phyloP scores from a whole-genome alignment of 1,140 invertebrate genomes.

The Wiebesia pumilae region DNA sequence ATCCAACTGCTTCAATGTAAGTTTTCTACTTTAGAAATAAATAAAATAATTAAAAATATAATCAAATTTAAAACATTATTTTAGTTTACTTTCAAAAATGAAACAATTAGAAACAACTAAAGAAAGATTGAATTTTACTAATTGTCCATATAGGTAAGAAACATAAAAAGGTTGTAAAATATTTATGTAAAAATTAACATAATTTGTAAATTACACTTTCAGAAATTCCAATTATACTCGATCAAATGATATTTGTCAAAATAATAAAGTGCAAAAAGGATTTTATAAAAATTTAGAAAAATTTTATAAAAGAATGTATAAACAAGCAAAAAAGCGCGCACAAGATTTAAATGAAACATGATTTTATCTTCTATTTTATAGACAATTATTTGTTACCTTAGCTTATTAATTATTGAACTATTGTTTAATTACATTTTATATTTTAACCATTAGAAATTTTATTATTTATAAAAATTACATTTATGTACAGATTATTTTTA shows the following conservation, averaged over 20 bases:
- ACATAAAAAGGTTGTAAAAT: constrained; percentile 8
- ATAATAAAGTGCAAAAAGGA: constrained; percentile 54
- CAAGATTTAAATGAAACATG: constrained; percentile 54
- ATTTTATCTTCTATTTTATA: constrained; percentile 18
- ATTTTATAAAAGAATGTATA: constrained; percentile 71
- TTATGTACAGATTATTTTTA: no score
- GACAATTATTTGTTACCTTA: neutral
- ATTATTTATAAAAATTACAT: neutral
- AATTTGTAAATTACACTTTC: constrained; percentile 34
- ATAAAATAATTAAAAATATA: constrained; percentile 13
- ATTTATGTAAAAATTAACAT: constrained; percentile 3
- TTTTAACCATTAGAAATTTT: neutral
- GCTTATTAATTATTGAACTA: neutral
- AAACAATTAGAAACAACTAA: constrained; percentile 52
- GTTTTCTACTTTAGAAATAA: constrained; percentile 35
- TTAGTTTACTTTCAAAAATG: constrained; percentile 55
- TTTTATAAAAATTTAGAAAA: constrained; percentile 67
- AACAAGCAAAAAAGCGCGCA: constrained; percentile 65
- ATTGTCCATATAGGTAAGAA: constrained; percentile 42
- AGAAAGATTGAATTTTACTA: constrained; percentile 45
- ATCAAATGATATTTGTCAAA: constrained; percentile 39
- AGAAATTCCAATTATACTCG: constrained; percentile 42
- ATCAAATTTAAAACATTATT: constrained; percentile 47
- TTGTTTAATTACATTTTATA: neutral
- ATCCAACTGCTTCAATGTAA: constrained; percentile 57